Evolutionary conservation across 2,888 invertebrate species (phyloP), one percentile per base, ranked within the genome.

Genomic region (Linnaemya vulpina): DNA sequence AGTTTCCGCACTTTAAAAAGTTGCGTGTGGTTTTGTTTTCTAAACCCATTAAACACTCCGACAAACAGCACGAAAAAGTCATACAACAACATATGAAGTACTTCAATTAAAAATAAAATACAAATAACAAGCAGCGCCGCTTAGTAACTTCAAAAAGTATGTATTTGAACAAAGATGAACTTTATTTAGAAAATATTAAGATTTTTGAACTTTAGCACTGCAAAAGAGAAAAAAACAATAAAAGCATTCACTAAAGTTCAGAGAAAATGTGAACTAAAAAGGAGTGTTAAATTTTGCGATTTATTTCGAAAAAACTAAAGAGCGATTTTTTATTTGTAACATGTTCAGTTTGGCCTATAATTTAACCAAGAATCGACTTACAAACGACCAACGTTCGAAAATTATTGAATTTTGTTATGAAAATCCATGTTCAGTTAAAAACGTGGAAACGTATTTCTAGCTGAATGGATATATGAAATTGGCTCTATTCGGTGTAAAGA

Each of bases 1-100:
- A 81, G 78, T 85, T 85, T 74, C 85, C 81, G 85, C 78, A 71
- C 65, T 79, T 79, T 11, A 65, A 53, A 62, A 22, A 63, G 17
- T 46, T 74, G 77, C 74, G 81, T 85, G 84, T 74, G 77, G 77
- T 70, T 70, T 81, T 85, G 81, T 77, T 74, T 62, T 81, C 76
- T 62, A 60, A 80, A 55, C 4, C 77, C 81, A 73, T 81, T 68
- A 77, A 83, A 63, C n/a, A 17, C 51, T 67, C 43, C 13, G 20
- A 77, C 75, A 76, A 76, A 53, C 7, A 62, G 68, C 49, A 53
- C 13, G 68, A 71, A 25, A 20, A 49, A 51, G 30, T 49, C 20
- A 68, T 30, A 53, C 67, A 68, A 17, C 58, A 71, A 53, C 46
- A 60, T 51, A 63, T 51, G 43, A 65, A 55, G 63, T 35, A 79